These are phyloP conservation scores for Drosophila neotestacea DNA, from an alignment of 2,888 invertebrate species.

Conservation along the genomic window DNA sequence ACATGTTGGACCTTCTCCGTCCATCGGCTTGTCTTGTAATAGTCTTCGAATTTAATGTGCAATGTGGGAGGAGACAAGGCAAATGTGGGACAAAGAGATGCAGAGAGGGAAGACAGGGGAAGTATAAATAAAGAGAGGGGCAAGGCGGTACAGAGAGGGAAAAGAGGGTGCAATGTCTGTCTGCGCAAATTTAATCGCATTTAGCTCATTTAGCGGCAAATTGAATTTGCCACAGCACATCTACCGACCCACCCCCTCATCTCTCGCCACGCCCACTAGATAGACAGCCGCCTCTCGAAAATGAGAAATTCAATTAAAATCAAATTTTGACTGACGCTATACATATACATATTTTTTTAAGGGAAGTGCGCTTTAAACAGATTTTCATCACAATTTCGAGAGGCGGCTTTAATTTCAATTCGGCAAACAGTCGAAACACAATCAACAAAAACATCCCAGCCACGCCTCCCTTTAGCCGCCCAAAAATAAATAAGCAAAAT, in stretches of 20 bases:
- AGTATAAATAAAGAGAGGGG: too few relatives aligned
- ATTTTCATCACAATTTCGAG: constrained; percentile 48
- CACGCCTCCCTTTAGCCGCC: constrained; percentile 3
- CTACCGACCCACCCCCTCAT: constrained; percentile 13
- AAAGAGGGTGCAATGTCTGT: constrained; percentile 19
- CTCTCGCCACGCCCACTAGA: constrained; percentile 25
- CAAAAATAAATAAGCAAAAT: constrained; percentile 66
- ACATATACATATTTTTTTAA: constrained; percentile 22
- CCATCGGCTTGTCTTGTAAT: constrained; percentile 2
- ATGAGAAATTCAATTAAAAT: constrained; percentile 78
- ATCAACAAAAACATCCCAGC: constrained; percentile 24
- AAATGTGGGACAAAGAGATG: background rate
- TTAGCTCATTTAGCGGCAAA: constrained; percentile 77
- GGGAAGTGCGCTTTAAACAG: constrained; percentile 45
- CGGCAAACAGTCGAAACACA: constrained; percentile 37
- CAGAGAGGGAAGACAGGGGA: too few relatives aligned
- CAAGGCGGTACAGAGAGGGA: background rate
- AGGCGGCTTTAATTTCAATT: constrained; percentile 54
- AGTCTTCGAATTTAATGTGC: constrained; percentile 27
- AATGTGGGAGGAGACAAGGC: background rate
- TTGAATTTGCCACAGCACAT: constrained; percentile 68
- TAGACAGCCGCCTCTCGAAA: constrained; percentile 45
- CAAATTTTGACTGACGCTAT: constrained; percentile 62
- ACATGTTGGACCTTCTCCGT: constrained; percentile 23
- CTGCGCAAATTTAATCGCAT: constrained; percentile 72